Evolutionary conservation across 2,888 invertebrate species (phyloP), one percentile per base, ranked within the genome.

Genomic region (Nemotelus nigrinus): DNA sequence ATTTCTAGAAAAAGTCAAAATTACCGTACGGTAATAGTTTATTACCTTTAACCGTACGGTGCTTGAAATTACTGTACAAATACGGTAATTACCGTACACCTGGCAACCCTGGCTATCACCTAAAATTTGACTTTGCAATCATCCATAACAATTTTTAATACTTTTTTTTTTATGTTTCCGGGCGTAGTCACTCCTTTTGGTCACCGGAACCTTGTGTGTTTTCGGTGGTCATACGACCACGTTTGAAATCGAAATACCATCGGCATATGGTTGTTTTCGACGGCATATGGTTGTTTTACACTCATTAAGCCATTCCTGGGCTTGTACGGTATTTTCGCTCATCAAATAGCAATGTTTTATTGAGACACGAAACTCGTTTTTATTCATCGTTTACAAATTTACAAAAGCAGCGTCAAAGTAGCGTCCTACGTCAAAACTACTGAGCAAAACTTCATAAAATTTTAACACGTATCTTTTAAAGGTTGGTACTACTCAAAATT

Each of bases 291-390:
- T n/a, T n/a, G n/a, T n/a, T n/a, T n/a, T n/a, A 58, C 58, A 58
- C 58, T 58, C 2, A 1, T 58, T 25, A 58, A 58, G 58, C 58
- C 58, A 58, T 58, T 58, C 4, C n/a, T 58, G 7, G 25, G 25
- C 58, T 58, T 58, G 10, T 10, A 58, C 58, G 25, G 58, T 58
- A 25, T 58, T n/a, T 58, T 58, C n/a, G 10, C 58, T 1, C 58
- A 58, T 58, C 5, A 58, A 58, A 58, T 10, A 58, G 25, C 25
- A 10, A 58, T 58, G 58, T 58, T 58, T 8, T 6, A 58, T 58
- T 58, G 25, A 25, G 10, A 25, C 58, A 58, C 58, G 58, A 58
- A 58, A n/a, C 58, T 58, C 58, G 10, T 58, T 58, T 6, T 58
- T 8, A n/a, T 7, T n/a, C 58, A 58, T 58, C 5, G 10, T 58